Base-by-base conservation (phyloP, 2,888 invertebrate genomes). In the Cancer borealis region DNA sequence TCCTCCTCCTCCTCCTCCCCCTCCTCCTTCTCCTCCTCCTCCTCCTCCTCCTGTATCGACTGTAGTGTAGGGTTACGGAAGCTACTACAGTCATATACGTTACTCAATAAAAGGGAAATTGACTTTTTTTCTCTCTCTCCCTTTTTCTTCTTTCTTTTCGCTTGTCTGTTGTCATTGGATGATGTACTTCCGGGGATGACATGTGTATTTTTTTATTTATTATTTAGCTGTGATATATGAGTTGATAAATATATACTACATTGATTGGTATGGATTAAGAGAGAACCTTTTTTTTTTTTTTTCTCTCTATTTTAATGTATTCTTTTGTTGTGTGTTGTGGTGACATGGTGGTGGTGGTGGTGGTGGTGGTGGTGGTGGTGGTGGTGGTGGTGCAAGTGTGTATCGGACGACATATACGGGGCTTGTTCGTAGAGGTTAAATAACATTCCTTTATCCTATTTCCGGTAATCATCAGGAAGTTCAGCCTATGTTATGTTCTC, bases 1-100 rank as follows among this genome's bases (percentile, higher is more conserved):
- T 88, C 73, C 60, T 88, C 60, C 66, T 66, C 87, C 30, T 30
- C 46, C 88, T 92, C 88, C 60, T 46, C 46, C 66, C 0, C 87
- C 66, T 66, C 66, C 66, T n/a, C 17, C 89, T 46, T 3, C n/a
- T 49, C 79, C 26, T 79, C 14, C 30, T 30, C 79, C 26, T 79
- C 30, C 79, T 79, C 12, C 39, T 30, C 60, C 47, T 47, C 45
- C 17, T 88, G 26, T 46, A 89, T 89, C 49, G 45, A 26, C 49
- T 49, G 26, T 21, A n/a, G 66, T 66, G 54, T 8, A 12, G 54
- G 66, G 66, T n/a, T 66, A 66, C 66, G 66, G n/a, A n/a, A 66
- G 21, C 66, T 66, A n/a, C 21, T 66, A n/a, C 4, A 54, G 14
- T 8, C 2, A 4, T n/a, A 66, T 66, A n/a, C n/a, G 66, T 66